These are phyloP conservation scores for Cinclus cinclus DNA, from an alignment of 2,113 vertebrate genomes.

Conservation along the genomic window DNA sequence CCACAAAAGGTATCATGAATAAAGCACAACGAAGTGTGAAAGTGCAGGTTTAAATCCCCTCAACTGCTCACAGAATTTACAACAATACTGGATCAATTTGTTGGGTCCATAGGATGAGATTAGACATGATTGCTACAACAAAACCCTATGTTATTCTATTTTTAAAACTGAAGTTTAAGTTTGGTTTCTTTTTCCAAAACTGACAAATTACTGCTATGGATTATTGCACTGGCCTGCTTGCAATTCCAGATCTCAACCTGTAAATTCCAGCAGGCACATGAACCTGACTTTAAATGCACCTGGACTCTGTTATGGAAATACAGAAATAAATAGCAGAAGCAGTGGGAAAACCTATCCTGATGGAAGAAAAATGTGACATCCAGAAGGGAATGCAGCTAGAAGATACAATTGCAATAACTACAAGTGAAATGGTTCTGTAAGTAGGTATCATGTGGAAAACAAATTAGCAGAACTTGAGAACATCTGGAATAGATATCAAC, in stretches of 20 bases:
- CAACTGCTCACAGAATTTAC: not conserved
- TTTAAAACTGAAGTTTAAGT: not conserved
- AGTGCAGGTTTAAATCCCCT: not conserved
- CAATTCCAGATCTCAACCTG: not conserved
- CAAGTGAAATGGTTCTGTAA: constrained; percentile 39
- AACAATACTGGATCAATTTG: rapidly evolving
- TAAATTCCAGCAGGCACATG: not conserved
- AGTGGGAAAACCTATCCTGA: constrained; percentile 10
- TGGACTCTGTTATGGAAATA: not conserved
- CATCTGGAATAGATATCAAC: constrained; percentile 60
- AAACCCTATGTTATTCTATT: not conserved
- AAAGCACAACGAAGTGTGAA: not conserved
- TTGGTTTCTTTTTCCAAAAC: not conserved
- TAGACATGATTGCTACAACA: not conserved
- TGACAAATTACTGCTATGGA: not conserved
- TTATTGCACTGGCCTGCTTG: not conserved
- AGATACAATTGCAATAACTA: constrained; percentile 24
- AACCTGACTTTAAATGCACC: not conserved
- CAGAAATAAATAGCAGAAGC: constrained; percentile 14
- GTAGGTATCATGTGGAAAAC: constrained; percentile 48
- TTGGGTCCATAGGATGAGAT: not conserved
- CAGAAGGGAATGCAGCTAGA: not conserved
- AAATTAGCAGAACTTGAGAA: constrained; percentile 52
- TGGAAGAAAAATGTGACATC: constrained; percentile 27
- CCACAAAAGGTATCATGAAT: not conserved